Conservation (phyloP, 2,797 vertebrate genomes). For the Odontamblyopus lacepedii region DNA sequence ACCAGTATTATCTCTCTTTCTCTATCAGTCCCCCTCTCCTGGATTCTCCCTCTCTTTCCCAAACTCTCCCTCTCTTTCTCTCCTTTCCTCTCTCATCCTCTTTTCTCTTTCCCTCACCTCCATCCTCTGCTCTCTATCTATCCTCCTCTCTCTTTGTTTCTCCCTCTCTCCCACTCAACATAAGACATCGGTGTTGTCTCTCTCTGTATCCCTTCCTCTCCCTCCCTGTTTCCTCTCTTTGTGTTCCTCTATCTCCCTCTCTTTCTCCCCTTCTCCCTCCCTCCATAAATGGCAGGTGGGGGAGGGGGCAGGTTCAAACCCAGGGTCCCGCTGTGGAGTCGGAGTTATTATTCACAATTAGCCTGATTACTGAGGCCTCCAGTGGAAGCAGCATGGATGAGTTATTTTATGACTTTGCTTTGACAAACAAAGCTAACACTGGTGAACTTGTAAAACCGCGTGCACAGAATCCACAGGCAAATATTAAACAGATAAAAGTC, state of each 20-base stretch:
- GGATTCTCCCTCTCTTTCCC: no score
- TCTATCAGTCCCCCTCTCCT: no score
- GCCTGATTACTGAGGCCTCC: slow-evolving; percentile 76
- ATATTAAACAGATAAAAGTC: background rate
- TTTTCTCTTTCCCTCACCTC: no score
- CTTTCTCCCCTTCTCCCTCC: slow-evolving; percentile 31
- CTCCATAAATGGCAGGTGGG: slow-evolving; percentile 27
- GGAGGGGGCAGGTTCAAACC: slow-evolving; percentile 51
- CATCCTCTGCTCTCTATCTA: background rate
- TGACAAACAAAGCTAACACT: slow-evolving; percentile 32
- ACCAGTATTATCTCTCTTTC: no score
- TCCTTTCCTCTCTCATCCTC: no score
- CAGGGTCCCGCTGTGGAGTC: slow-evolving; percentile 50
- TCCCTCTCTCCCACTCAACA: slow-evolving; percentile 50
- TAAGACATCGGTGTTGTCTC: slow-evolving; percentile 36
- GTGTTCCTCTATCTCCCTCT: slow-evolving; percentile 25
- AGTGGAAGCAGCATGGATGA: slow-evolving; percentile 57
- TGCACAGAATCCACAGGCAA: background rate
- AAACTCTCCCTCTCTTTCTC: no score
- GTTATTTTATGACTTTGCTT: slow-evolving; percentile 12
- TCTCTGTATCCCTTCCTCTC: no score
- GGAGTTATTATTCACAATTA: slow-evolving; percentile 76
- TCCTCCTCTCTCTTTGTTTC: background rate
- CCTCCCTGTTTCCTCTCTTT: slow-evolving; percentile 10
- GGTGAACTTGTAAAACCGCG: background rate